phyloP scores from a whole-genome alignment of 2,797 vertebrate species.

The Gymnodraco acuticeps region DNA sequence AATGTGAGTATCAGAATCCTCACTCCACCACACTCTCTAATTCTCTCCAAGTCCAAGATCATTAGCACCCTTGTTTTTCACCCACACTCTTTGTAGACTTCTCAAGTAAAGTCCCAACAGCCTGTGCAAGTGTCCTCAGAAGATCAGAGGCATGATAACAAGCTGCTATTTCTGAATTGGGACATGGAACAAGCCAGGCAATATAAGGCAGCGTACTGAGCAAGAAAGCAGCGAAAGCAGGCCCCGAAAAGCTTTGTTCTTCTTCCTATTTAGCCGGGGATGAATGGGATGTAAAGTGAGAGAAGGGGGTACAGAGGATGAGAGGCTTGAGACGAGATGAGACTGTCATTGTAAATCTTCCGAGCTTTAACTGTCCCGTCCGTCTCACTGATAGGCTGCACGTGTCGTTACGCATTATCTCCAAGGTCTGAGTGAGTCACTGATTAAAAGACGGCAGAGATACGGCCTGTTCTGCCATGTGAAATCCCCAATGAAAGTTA shows the following conservation, averaged over 20 bases:
- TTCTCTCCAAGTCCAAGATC: slow-evolving; percentile 55
- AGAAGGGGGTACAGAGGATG: slow-evolving; percentile 1
- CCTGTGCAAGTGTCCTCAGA: slow-evolving; percentile 68
- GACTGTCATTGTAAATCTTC: slow-evolving; percentile 25
- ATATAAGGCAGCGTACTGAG: slow-evolving; percentile 37
- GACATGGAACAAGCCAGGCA: slow-evolving; percentile 51
- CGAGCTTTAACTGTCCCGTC: slow-evolving; percentile 37
- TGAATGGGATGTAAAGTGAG: slow-evolving; percentile 30
- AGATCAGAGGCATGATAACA: slow-evolving; percentile 80
- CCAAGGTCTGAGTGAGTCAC: slow-evolving; percentile 51
- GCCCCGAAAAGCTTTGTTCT: slow-evolving; percentile 66
- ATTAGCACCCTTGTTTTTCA: slow-evolving; percentile 67
- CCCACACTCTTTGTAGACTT: slow-evolving; percentile 63
- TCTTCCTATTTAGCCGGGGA: slow-evolving; percentile 54
- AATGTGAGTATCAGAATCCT: slow-evolving; percentile 35
- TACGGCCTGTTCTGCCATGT: slow-evolving; percentile 10
- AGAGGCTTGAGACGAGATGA: slow-evolving; percentile 36
- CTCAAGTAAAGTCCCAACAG: slow-evolving; percentile 64
- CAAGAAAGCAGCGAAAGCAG: slow-evolving; percentile 34
- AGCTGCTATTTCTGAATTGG: slow-evolving; percentile 78
- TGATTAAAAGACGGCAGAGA: slow-evolving; percentile 45
- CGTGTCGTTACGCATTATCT: slow-evolving; percentile 22
- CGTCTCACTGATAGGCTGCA: slow-evolving; percentile 31
- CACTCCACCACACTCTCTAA: slow-evolving; percentile 52
- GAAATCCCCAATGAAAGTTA: slow-evolving; percentile 29